Conservation (phyloP, 2,797 vertebrate genomes). For the Fringilla coelebs region DNA sequence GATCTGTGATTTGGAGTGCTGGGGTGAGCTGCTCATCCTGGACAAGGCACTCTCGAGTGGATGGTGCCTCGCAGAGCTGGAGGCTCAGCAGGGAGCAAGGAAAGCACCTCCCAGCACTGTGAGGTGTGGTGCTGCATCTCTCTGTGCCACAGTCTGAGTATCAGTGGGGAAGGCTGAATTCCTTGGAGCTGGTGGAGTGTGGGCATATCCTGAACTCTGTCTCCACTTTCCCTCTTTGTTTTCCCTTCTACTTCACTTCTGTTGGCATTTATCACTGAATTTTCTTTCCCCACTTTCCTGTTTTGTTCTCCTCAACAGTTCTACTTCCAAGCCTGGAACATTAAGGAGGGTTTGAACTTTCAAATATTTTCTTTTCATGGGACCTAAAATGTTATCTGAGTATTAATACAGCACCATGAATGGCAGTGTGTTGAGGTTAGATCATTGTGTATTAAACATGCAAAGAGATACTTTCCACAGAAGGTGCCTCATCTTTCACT, state of each 20-base stretch:
- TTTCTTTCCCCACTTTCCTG: background rate
- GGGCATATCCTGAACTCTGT: background rate
- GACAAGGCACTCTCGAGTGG: background rate
- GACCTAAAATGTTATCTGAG: background rate
- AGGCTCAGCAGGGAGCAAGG: background rate
- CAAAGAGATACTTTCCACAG: constrained; percentile 42
- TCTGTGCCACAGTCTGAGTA: background rate
- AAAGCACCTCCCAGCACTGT: background rate
- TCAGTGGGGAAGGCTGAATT: background rate
- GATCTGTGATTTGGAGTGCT: background rate
- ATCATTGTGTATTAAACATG: background rate
- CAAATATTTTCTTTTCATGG: background rate
- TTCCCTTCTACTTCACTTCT: background rate
- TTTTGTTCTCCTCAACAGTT: background rate
- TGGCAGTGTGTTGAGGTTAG: background rate
- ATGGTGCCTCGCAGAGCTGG: background rate
- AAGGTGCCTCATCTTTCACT: constrained; percentile 46
- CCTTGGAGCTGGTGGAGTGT: background rate
- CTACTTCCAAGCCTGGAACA: background rate
- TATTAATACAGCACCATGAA: background rate
- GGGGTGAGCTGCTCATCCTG: background rate
- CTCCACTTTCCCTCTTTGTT: background rate
- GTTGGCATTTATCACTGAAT: background rate
- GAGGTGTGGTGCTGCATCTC: background rate
- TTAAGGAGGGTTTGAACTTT: background rate